A percentile compares a stretch with the other conserved stretches of the same genome.
These are phyloP conservation scores for Hydraecia micacea DNA, from an alignment of 2,888 invertebrate species.

Conservation along the genomic window DNA sequence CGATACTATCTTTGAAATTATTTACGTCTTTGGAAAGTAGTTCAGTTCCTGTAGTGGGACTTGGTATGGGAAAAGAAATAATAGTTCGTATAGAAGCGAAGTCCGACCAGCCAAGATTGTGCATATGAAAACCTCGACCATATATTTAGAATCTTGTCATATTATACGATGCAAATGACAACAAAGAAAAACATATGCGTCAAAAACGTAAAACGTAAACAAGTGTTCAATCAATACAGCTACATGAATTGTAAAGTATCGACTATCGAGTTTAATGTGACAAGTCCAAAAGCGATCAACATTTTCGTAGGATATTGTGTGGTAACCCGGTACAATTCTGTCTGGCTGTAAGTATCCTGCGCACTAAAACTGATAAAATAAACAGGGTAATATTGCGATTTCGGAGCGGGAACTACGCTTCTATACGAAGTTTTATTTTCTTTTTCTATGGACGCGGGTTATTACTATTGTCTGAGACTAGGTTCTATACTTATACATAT, in stretches of 20 bases:
- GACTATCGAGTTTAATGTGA: no score
- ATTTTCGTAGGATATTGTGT: not conserved
- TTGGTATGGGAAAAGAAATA: not conserved
- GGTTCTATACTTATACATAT: not conserved
- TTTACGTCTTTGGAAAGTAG: conserved; percentile 49
- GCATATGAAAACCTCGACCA: not conserved
- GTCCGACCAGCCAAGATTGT: no score
- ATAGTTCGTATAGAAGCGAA: not conserved
- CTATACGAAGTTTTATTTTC: not conserved
- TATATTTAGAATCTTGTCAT: not conserved
- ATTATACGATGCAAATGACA: not conserved
- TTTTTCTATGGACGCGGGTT: not conserved
- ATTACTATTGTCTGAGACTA: not conserved
- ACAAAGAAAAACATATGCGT: not conserved
- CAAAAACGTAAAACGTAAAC: not conserved
- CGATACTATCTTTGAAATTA: conserved; percentile 57
- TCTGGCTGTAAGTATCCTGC: not conserved
- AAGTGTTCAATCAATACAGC: not conserved
- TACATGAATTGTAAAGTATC: not conserved
- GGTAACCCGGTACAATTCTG: not conserved
- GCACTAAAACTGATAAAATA: not conserved
- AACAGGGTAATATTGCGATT: no score
- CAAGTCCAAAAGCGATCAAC: not conserved
- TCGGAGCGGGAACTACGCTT: not conserved
- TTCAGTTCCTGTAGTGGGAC: conserved; percentile 21